phyloP scores from a whole-genome alignment of 2,888 invertebrate species.

The Yponomeuta plumbellus region DNA sequence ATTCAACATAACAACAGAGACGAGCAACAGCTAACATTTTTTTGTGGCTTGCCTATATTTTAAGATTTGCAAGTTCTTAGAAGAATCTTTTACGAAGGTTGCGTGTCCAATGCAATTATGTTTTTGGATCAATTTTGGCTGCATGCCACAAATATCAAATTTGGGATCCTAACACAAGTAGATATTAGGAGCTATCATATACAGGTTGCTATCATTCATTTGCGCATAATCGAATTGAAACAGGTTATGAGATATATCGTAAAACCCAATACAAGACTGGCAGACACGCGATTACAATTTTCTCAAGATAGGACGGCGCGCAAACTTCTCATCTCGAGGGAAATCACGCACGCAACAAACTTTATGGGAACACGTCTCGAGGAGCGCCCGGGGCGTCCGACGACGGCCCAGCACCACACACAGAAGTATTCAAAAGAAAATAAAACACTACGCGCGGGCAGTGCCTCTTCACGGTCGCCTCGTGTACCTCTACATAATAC shows the following conservation, averaged over 20 bases:
- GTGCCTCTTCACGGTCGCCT: constrained; percentile 63
- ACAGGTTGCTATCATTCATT: constrained; percentile 42
- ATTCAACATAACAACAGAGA: neutral
- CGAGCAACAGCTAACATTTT: neutral
- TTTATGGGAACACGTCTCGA: constrained; percentile 75
- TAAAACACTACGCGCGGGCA: constrained; percentile 58
- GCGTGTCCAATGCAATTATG: neutral
- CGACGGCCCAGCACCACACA: constrained; percentile 58
- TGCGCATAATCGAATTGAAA: constrained; percentile 64
- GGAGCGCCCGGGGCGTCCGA: constrained; percentile 67
- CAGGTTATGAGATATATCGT: constrained; percentile 71
- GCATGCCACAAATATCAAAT: no score
- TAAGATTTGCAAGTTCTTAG: neutral
- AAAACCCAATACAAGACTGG: constrained; percentile 73
- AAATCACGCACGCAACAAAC: constrained; percentile 77
- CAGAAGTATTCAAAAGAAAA: constrained; percentile 56
- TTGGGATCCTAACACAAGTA: neutral
- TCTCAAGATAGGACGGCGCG: constrained; percentile 75
- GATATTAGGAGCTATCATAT: neutral
- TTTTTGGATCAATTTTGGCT: no score
- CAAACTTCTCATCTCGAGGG: constrained; percentile 76
- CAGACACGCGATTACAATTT: constrained; percentile 76
- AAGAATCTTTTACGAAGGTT: neutral
- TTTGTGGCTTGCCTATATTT: neutral
- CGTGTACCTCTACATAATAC: constrained; percentile 29